Conservation (phyloP, 2,797 vertebrate genomes). For the Brotula barbata region DNA sequence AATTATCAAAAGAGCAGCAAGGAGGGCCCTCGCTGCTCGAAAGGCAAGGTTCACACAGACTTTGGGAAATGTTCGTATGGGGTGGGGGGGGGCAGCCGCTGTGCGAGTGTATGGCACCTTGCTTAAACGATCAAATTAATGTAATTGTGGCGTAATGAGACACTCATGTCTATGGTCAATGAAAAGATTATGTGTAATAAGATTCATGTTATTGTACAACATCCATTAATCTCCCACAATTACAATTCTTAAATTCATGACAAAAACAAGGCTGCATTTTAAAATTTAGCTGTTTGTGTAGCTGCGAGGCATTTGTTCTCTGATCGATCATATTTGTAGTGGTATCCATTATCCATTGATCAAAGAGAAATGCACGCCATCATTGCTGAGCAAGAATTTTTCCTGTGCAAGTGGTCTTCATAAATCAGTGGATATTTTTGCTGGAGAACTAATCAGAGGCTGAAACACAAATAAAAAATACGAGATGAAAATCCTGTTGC, state of each 20-base stretch:
- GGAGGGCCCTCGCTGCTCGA: slow-evolving; percentile 41
- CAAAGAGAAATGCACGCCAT: slow-evolving; percentile 47
- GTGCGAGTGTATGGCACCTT: slow-evolving; percentile 41
- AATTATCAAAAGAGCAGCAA: slow-evolving; percentile 71
- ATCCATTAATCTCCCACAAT: slow-evolving; percentile 26
- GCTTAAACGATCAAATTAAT: slow-evolving; percentile 48
- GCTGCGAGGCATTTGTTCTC: slow-evolving; percentile 50
- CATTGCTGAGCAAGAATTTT: slow-evolving; percentile 25
- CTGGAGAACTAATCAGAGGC: background rate
- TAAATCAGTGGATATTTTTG: slow-evolving; percentile 24
- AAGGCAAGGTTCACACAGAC: slow-evolving; percentile 56
- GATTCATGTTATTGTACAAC: slow-evolving; percentile 38
- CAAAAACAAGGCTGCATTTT: slow-evolving; percentile 48
- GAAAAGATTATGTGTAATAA: slow-evolving; percentile 57
- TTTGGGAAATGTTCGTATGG: slow-evolving; percentile 31
- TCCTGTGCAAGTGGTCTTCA: slow-evolving; percentile 5
- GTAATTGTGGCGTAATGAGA: slow-evolving; percentile 60
- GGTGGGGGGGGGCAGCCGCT: slow-evolving; percentile 39
- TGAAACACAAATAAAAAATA: slow-evolving; percentile 5
- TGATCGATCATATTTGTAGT: slow-evolving; percentile 48
- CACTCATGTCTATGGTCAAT: slow-evolving; percentile 54
- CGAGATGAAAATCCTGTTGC: slow-evolving; percentile 3
- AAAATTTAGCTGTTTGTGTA: slow-evolving; percentile 55
- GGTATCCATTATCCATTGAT: slow-evolving; percentile 50
- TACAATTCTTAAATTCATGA: slow-evolving; percentile 33